phyloP scores from a whole-genome alignment of 2,888 invertebrate genomes.

The Dyspetes luteomarginatus region DNA sequence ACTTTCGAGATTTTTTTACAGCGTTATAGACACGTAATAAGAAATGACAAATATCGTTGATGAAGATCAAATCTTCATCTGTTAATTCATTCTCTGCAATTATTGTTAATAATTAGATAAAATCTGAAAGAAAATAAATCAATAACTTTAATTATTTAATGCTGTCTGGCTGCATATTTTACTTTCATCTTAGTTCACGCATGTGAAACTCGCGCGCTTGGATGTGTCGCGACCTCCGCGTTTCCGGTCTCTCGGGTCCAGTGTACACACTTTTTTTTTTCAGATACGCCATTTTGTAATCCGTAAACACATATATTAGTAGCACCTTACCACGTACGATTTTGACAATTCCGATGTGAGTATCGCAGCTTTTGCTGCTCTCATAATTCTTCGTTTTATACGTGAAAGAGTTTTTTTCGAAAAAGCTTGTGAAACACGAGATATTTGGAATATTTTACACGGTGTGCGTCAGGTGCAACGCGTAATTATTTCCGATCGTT shows the following conservation, averaged over 20 bases:
- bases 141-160: neutral
- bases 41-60: too few relatives aligned
- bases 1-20: too few relatives aligned
- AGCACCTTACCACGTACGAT: conserved; percentile 45
- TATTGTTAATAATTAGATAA: too few relatives aligned
- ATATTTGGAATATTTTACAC: neutral
- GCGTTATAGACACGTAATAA: too few relatives aligned
- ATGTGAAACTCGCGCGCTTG: neutral
- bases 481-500: conserved; percentile 45
- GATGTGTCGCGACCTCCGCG: neutral
- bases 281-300: conserved; percentile 54
- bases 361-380: conserved; percentile 9
- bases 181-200: too few relatives aligned
- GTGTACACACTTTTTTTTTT: conserved; percentile 6
- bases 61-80: too few relatives aligned
- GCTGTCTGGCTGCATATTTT: neutral
- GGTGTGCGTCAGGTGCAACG: neutral
- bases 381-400: conserved; percentile 16
- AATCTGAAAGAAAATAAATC: neutral
- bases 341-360: conserved; percentile 57
- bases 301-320: conserved; percentile 8
- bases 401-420: neutral
- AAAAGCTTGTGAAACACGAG: neutral
- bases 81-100: too few relatives aligned
- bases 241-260: conserved; percentile 30